phyloP scores from a whole-genome alignment of 2,113 vertebrate species.

The Dryoscopus gambensis region DNA sequence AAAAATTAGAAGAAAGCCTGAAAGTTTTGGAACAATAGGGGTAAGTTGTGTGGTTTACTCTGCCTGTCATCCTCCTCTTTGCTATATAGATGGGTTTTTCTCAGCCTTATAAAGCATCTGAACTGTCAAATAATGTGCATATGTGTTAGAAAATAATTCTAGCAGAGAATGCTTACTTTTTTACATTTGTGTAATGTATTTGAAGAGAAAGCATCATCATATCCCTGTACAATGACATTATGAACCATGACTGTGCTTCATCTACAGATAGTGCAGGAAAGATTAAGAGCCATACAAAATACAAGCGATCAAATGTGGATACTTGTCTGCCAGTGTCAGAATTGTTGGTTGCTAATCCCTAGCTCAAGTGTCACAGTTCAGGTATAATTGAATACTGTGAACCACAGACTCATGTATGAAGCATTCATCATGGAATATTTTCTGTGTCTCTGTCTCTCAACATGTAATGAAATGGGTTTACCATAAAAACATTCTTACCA shows the following conservation, averaged over 20 bases:
- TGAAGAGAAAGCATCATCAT: background rate
- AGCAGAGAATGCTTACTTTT: background rate
- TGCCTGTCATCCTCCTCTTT: background rate
- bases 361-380: background rate
- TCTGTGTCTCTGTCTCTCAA: background rate
- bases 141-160: background rate
- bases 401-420: background rate
- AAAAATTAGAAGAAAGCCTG: slow-evolving; percentile 77
- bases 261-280: background rate
- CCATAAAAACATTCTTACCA: background rate
- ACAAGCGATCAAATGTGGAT: background rate
- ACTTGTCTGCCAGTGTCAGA: background rate
- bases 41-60: slow-evolving; percentile 71
- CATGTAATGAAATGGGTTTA: background rate
- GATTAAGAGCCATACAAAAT: background rate
- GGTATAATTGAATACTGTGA: background rate
- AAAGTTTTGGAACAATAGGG: slow-evolving; percentile 90
- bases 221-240: background rate
- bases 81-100: background rate
- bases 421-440: background rate
- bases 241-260: background rate
- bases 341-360: background rate
- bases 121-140: background rate
- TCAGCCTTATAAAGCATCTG: background rate
- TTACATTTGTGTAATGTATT: background rate